Evolutionary conservation across 1,140 invertebrate genomes (phyloP).

Genomic region (Apis florea): DNA sequence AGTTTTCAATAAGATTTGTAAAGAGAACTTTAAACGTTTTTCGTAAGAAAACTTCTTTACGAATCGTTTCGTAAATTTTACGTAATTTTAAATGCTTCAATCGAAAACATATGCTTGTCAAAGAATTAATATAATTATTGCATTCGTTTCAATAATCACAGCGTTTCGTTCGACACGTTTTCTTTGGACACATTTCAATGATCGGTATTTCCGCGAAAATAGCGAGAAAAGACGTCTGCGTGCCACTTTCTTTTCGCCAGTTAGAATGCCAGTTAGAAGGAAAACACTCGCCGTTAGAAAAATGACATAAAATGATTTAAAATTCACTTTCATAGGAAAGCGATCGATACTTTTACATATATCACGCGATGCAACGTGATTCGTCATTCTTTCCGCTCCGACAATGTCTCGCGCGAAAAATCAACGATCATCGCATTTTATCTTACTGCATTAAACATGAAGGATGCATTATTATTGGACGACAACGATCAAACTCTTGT

Average conservation of each 20-base stretch:
- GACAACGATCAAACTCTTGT: slow-evolving; percentile 21
- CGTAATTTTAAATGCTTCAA: too few relatives aligned
- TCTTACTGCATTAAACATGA: slow-evolving; percentile 9
- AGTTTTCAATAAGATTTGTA: too few relatives aligned
- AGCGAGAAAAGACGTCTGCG: not conserved
- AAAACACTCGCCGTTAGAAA: slow-evolving; percentile 28
- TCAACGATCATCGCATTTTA: slow-evolving; percentile 5
- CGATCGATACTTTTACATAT: not conserved
- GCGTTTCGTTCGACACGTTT: too few relatives aligned
- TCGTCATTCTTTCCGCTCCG: not conserved
- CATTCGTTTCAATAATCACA: not conserved
- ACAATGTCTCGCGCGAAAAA: not conserved
- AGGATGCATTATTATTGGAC: slow-evolving; percentile 16
- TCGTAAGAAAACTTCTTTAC: too few relatives aligned
- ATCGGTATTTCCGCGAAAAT: slow-evolving; percentile 30
- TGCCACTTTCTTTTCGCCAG: slow-evolving; percentile 21
- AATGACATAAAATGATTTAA: not conserved
- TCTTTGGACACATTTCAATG: not conserved
- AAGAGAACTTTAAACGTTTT: too few relatives aligned
- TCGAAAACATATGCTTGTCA: too few relatives aligned
- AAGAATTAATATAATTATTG: too few relatives aligned
- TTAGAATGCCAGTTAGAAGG: not conserved
- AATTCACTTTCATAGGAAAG: slow-evolving; percentile 8
- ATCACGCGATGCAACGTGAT: not conserved
- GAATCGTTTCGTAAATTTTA: too few relatives aligned